These are phyloP conservation scores for Terebella lapidaria DNA, from an alignment of 2,888 invertebrate genomes.

Conservation along the genomic window DNA sequence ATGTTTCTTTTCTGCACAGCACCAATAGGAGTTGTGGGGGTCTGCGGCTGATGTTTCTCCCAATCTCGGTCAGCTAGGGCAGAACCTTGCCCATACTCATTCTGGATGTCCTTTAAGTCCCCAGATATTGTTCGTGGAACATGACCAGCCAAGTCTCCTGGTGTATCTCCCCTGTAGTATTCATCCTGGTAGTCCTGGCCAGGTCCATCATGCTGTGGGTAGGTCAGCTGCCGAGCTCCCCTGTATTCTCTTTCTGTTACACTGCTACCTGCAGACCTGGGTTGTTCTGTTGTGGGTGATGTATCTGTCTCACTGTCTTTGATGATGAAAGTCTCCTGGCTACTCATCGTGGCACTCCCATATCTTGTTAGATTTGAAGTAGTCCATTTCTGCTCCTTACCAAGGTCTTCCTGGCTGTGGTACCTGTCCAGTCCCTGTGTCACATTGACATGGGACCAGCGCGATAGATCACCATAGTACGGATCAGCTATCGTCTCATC, in stretches of 20 bases:
- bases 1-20: neutral
- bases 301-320: slow-evolving; percentile 7
- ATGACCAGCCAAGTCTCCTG: neutral
- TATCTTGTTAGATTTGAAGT: neutral
- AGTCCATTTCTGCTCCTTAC: neutral
- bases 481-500: slow-evolving; percentile 2
- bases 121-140: slow-evolving; percentile 4
- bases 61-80: neutral
- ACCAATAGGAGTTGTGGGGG: neutral
- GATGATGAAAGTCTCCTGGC: slow-evolving; percentile 17
- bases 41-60: neutral
- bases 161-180: neutral
- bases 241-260: neutral
- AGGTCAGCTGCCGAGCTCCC: neutral
- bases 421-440: slow-evolving; percentile 4
- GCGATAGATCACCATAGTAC: slow-evolving; percentile 1
- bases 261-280: slow-evolving; percentile 1
- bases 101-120: slow-evolving; percentile 6
- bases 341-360: neutral
- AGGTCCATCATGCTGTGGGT: neutral
- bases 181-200: neutral
- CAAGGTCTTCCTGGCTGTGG: neutral
- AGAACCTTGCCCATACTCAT: neutral
- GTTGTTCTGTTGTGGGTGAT: neutral
- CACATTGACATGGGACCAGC: slow-evolving; percentile 7